Base-by-base conservation (phyloP, 2,113 vertebrate genomes). In the Lynx canadensis region DNA sequence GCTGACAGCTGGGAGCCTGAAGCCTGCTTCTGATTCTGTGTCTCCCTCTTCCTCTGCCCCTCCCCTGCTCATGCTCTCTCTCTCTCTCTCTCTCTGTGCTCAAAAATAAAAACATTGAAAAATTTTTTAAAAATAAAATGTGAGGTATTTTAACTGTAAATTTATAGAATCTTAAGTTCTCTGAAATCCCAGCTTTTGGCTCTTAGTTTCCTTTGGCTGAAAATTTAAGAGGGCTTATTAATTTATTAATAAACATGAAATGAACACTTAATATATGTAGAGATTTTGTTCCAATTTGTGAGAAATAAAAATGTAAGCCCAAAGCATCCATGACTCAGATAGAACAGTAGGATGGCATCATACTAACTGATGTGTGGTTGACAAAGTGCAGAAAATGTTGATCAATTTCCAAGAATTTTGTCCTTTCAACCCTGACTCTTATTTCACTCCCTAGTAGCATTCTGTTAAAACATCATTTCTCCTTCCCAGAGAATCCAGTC, bases 381-480 rank as follows among this genome's bases (percentile, higher is more conserved):
- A 88, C n/a, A 91, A 81, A 95, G 36, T 65, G 65, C 45, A 82
- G 91, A 92, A 86, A 81, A 79, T 14, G 14, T 69, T 93, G 73
- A 69, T 86, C 57, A 73, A 0, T 79, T 89, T 94, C 68, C 4
- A 66, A 87, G 71, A 84, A 23, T 91, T 69, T 97, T 31, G 71
- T 65, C 33, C 78, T 93, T 93, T 91, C 57, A 41, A 33, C 68
- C 45, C n/a, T 92, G 38, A 80, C n/a, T 50, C 21, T 74, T 79
- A 45, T 78, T 82, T 82, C 63, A 89, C 73, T 92, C 29, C 38
- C 68, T 74, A 41, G 91, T 52, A 38, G 60, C 23, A 81, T 52
- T 25, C 38, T 84, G 31, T 33, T 33, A 80, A 89, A 95, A 76
- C 14, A 52, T 65, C 18, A 69, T 45, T 91, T 95, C 65, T 93